Evolutionary conservation across 2,113 vertebrate genomes (phyloP).

Genomic region (Mormyrus iriodes): DNA sequence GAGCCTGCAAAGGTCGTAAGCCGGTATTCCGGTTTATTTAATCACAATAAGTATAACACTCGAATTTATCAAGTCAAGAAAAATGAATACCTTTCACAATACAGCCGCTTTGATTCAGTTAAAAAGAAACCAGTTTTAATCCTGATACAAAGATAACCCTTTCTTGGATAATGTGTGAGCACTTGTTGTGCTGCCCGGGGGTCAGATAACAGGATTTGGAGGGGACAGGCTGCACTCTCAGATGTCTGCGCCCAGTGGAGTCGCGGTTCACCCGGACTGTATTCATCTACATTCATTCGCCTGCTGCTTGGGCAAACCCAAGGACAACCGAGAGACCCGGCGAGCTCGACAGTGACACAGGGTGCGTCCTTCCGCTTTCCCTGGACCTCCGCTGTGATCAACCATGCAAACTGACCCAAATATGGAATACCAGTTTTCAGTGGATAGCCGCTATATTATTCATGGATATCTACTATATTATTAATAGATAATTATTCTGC

Average conservation of each 20-base stretch:
- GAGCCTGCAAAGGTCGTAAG: background rate
- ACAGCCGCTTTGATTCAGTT: background rate
- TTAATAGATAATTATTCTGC: constrained; percentile 1
- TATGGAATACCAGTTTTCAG: background rate
- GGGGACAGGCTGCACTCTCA: background rate
- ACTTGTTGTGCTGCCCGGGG: constrained; percentile 11
- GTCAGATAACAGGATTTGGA: constrained; percentile 9
- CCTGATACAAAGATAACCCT: constrained; percentile 1
- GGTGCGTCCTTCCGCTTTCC: constrained; percentile 30
- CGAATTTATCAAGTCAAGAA: constrained; percentile 1
- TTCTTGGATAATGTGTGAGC: background rate
- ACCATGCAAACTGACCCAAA: constrained; percentile 57
- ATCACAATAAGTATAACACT: constrained; percentile 6
- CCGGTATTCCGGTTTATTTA: constrained; percentile 10
- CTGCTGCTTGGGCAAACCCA: constrained; percentile 46
- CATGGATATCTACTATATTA: background rate
- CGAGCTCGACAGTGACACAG: background rate
- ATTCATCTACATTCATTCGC: constrained; percentile 53
- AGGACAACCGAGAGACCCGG: constrained; percentile 59
- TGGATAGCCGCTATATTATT: background rate
- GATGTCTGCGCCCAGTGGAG: background rate
- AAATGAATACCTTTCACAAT: background rate
- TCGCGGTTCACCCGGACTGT: background rate
- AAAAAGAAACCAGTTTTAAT: background rate
- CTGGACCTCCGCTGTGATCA: constrained; percentile 51